Percentiles rank a stretch among this genome's conserved stretches.
Conservation (phyloP, 2,888 invertebrate genomes). For the Anodontia alba region DNA sequence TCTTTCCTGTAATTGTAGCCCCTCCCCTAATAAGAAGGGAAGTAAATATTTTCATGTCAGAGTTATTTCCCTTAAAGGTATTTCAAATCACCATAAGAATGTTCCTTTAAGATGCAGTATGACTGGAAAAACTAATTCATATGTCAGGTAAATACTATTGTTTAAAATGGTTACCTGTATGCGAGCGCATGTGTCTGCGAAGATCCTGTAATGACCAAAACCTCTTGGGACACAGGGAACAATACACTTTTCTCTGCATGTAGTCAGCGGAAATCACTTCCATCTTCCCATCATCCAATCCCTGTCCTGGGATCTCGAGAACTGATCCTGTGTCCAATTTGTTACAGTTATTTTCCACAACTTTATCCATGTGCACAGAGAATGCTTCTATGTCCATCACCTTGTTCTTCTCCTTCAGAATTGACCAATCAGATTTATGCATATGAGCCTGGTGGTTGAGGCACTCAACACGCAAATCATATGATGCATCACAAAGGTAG, state of each 20-base stretch:
- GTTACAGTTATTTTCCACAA: constrained; percentile 76
- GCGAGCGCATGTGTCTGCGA: constrained; percentile 96
- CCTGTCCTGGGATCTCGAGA: constrained; percentile 68
- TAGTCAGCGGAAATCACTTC: constrained; percentile 76
- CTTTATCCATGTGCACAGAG: constrained; percentile 77
- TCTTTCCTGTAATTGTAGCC: no score
- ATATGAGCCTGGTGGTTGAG: constrained; percentile 92
- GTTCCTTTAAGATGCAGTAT: no score
- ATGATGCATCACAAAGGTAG: constrained; percentile 95
- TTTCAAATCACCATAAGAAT: no score
- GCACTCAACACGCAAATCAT: constrained; percentile 91
- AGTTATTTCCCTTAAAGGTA: no score
- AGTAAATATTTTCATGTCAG: no score
- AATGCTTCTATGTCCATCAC: constrained; percentile 77
- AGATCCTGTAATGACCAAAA: constrained; percentile 98
- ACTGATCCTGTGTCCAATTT: constrained; percentile 67
- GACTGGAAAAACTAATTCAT: no score
- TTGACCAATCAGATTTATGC: constrained; percentile 92
- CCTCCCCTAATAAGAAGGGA: no score
- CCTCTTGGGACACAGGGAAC: constrained; percentile 96
- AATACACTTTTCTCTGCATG: constrained; percentile 82
- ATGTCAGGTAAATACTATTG: no score
- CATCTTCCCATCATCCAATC: constrained; percentile 67
- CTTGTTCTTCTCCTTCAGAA: constrained; percentile 87
- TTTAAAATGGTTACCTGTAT: constrained; percentile 85